These are phyloP conservation scores for Myodes glareolus DNA, from an alignment of 2,113 vertebrate species.

Conservation along the genomic window DNA sequence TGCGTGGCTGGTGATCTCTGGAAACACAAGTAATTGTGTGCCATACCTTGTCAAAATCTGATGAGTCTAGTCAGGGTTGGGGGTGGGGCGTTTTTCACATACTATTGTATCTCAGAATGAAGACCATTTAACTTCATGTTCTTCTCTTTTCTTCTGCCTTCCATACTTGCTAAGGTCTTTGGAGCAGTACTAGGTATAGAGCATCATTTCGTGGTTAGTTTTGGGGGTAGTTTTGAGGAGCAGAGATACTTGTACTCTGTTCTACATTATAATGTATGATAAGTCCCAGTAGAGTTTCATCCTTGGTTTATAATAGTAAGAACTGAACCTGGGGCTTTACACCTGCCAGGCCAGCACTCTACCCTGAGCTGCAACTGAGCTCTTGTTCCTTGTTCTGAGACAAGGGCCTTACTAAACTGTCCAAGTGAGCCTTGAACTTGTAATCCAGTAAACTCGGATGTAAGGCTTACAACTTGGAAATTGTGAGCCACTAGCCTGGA, in stretches of 20 bases:
- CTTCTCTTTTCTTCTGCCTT: neutral
- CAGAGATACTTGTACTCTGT: neutral
- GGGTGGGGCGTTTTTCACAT: neutral
- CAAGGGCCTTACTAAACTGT: neutral
- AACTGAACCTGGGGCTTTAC: neutral
- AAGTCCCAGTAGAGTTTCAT: neutral
- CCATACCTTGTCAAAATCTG: neutral
- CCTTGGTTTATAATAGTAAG: neutral
- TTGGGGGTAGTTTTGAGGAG: neutral
- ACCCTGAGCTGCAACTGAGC: neutral
- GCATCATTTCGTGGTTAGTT: neutral
- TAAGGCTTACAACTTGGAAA: neutral
- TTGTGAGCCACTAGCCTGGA: neutral
- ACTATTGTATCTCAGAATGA: neutral
- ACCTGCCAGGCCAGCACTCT: neutral
- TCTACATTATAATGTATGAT: neutral
- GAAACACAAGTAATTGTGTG: neutral
- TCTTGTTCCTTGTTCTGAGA: constrained; percentile 1
- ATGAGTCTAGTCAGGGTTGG: neutral
- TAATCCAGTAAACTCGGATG: neutral
- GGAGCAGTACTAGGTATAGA: neutral
- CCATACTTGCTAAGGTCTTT: neutral
- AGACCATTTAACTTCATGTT: neutral
- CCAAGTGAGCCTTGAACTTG: neutral
- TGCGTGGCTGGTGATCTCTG: neutral